Base-by-base conservation (phyloP, 2,888 invertebrate genomes). In the Apotomis capreana region DNA sequence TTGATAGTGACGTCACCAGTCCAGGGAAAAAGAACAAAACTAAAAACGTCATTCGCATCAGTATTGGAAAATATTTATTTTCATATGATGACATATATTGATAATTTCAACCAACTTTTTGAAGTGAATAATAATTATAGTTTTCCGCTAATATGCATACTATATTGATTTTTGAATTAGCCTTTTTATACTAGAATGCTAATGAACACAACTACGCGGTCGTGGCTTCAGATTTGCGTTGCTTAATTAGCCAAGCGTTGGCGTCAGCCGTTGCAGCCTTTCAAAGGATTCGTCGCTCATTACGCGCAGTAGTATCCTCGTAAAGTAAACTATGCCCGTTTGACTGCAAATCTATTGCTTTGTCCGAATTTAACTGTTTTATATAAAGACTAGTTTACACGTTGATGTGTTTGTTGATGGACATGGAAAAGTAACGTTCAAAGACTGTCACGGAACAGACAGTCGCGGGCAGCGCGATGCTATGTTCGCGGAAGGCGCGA, bases 201-300 rank as follows among this genome's bases (percentile, higher is more conserved):
- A 65, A 65, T 65, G 12, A 57, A 65, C 26, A 36, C 55, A 46
- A 65, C 26, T 40, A 44, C 36, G 37, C 49, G 54, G 64, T 65
- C 46, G 46, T 81, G 90, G 91, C 89, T 90, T 88, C 84, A 88
- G 88, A 90, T 90, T 85, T 86, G 83, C 85, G 84, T 84, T 84
- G 89, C 88, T 88, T 92, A 93, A 93, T 93, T 93, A 93, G 89
- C 87, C 81, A 85, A 83, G 86, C 89, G 87, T 89, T 91, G 87
- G 87, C 85, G 78, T 83, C 80, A 81, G 78, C 81, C 79, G 79
- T 84, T 85, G 84, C 88, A 86, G 84, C 86, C 87, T 89, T 88
- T 91, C 92, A 93, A 93, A 92, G 92, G 90, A 89, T 89, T 87
- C 85, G 84, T 87, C 84, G 89, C 91, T 92, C 91, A 90, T 92